These are phyloP conservation scores for Lucilia sericata DNA, from an alignment of 1,140 invertebrate genomes.

Conservation along the genomic window DNA sequence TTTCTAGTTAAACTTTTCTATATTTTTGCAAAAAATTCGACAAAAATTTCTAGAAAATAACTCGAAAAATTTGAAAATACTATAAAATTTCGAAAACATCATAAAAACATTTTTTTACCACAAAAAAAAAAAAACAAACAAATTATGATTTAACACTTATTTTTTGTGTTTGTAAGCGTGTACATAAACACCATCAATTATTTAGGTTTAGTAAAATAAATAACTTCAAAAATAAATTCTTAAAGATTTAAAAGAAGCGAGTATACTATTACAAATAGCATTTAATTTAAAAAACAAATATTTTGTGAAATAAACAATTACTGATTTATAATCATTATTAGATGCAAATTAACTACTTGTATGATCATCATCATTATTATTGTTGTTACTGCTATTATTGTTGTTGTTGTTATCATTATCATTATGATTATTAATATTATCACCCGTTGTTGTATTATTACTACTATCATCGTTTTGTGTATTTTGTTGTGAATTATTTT, in stretches of 20 bases:
- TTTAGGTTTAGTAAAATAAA: background rate
- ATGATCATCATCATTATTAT: conserved; percentile 5
- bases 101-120: no score
- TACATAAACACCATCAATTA: background rate
- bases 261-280: background rate
- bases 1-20: no score
- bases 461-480: background rate
- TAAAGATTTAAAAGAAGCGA: conserved; percentile 17
- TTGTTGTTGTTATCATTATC: background rate
- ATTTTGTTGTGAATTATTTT: conserved; percentile 19
- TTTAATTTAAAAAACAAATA: no score
- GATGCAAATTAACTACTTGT: background rate
- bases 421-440: background rate
- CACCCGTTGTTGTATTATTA: background rate
- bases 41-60: no score
- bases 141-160: no score
- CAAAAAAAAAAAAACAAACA: no score
- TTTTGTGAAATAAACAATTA: conserved; percentile 14
- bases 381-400: background rate
- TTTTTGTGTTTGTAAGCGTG: no score
- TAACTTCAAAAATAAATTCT: conserved; percentile 24
- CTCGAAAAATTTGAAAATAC: no score
- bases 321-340: background rate
- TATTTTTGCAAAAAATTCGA: no score
- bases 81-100: no score